Percentiles rank a stretch among this genome's conserved stretches.
Conservation (phyloP, 2,113 vertebrate species). For the Guaruba guarouba region DNA sequence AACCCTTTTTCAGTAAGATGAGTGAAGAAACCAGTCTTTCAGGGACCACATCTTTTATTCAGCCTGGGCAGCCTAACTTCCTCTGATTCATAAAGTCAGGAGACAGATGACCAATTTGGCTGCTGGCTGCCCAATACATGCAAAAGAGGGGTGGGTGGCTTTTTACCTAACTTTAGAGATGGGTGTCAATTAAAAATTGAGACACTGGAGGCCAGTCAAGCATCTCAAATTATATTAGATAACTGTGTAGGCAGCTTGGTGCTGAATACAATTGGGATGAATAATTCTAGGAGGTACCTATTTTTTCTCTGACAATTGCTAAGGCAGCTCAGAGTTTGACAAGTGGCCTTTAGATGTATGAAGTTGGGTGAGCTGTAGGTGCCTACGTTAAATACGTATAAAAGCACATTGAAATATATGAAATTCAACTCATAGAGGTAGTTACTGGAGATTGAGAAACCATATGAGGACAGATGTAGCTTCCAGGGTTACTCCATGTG, state of each 20-base stretch:
- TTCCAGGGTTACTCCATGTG: neutral
- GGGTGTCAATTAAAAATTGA: slow-evolving; percentile 4
- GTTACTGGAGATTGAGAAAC: neutral
- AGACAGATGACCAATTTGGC: neutral
- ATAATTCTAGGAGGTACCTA: slow-evolving; percentile 26
- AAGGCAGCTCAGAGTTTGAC: slow-evolving; percentile 29
- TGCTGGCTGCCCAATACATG: neutral
- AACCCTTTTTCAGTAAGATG: neutral
- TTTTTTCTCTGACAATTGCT: slow-evolving; percentile 32
- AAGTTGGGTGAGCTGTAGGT: neutral
- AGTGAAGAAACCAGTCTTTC: neutral
- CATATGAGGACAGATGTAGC: neutral
- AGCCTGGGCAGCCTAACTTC: neutral
- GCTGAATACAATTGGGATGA: slow-evolving; percentile 44
- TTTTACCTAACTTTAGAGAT: neutral
- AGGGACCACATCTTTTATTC: neutral
- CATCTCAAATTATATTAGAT: slow-evolving; percentile 43
- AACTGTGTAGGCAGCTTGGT: slow-evolving; percentile 40
- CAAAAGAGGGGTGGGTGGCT: neutral
- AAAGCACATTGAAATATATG: neutral
- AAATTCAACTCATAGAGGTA: neutral
- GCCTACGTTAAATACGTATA: neutral
- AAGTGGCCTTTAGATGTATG: slow-evolving; percentile 29
- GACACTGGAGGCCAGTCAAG: slow-evolving; percentile 25
- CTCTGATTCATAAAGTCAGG: neutral